Conservation (phyloP, 2,888 invertebrate species). For the Cheilosia impressa region DNA sequence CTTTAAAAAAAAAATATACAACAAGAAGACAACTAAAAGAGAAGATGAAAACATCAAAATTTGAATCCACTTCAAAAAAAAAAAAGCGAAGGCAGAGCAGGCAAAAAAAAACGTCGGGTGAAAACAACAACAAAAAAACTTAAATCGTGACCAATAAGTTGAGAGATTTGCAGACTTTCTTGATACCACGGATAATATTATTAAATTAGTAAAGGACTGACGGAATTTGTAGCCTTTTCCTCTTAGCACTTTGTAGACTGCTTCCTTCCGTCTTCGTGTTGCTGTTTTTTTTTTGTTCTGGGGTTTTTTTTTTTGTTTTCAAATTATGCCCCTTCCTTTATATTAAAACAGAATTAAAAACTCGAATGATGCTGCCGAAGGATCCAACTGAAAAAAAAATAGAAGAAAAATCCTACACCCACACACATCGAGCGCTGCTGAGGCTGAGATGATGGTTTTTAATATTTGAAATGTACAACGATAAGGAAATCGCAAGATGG, state of each 20-base stretch:
- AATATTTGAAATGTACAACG: conserved; percentile 59
- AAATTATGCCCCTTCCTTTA: conserved; percentile 38
- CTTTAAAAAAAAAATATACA: not conserved
- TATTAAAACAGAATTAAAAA: conserved; percentile 62
- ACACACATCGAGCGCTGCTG: not conserved
- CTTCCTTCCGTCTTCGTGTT: not conserved
- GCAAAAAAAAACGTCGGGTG: conserved; percentile 13
- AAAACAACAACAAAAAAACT: conserved; percentile 13
- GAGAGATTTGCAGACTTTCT: conserved; percentile 52
- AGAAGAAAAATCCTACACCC: not conserved
- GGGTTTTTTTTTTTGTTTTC: conserved; percentile 11
- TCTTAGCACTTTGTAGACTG: not conserved
- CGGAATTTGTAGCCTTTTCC: conserved; percentile 23
- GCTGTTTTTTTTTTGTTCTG: too few relatives aligned
- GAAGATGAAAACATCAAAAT: conserved; percentile 28
- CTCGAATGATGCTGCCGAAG: conserved; percentile 1
- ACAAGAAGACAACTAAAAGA: not conserved
- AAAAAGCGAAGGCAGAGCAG: not conserved
- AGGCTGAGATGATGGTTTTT: conserved; percentile 62
- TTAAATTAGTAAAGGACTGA: conserved; percentile 64
- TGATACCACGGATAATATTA: conserved; percentile 55
- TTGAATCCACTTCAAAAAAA: conserved; percentile 27
- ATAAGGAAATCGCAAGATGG: conserved; percentile 58
- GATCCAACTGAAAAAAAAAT: not conserved
- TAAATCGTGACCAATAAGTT: conserved; percentile 49